Conservation (phyloP, 2,888 invertebrate genomes). For the Epistrophella euchroma region DNA sequence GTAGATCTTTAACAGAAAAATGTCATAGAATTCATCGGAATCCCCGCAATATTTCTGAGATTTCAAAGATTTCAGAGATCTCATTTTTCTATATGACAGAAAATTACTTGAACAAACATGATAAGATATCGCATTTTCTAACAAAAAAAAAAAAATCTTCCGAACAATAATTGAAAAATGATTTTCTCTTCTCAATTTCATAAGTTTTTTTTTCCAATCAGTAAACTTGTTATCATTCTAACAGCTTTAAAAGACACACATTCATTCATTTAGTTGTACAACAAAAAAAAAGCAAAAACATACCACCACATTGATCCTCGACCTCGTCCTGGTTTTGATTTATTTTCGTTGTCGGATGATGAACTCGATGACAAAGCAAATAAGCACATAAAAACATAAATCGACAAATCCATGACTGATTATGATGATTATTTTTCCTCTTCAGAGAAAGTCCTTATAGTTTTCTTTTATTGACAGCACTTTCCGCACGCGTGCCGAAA, state of each 20-base stretch:
- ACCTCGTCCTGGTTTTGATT: conserved; percentile 89
- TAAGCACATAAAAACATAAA: conserved; percentile 80
- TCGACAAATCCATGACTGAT: conserved; percentile 81
- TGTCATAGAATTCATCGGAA: too few relatives aligned
- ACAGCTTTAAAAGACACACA: not conserved
- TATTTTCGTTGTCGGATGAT: conserved; percentile 80
- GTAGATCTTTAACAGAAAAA: too few relatives aligned
- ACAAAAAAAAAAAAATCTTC: too few relatives aligned
- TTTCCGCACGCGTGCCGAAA: conserved; percentile 9
- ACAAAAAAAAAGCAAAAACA: conserved; percentile 82
- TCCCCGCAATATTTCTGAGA: too few relatives aligned
- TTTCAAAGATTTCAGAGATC: too few relatives aligned
- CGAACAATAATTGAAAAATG: too few relatives aligned
- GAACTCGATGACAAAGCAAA: conserved; percentile 79
- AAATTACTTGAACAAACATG: too few relatives aligned
- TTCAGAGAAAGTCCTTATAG: conserved; percentile 1
- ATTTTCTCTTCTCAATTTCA: too few relatives aligned
- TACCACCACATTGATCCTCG: conserved; percentile 97
- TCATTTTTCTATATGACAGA: too few relatives aligned
- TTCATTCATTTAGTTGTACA: not conserved
- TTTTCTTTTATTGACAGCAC: not conserved
- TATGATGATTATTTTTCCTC: not conserved
- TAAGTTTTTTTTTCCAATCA: not conserved
- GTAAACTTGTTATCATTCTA: not conserved
- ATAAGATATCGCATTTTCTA: too few relatives aligned